These are phyloP conservation scores for Bombus pyrosoma DNA, from an alignment of 1,140 invertebrate genomes.

Conservation along the genomic window DNA sequence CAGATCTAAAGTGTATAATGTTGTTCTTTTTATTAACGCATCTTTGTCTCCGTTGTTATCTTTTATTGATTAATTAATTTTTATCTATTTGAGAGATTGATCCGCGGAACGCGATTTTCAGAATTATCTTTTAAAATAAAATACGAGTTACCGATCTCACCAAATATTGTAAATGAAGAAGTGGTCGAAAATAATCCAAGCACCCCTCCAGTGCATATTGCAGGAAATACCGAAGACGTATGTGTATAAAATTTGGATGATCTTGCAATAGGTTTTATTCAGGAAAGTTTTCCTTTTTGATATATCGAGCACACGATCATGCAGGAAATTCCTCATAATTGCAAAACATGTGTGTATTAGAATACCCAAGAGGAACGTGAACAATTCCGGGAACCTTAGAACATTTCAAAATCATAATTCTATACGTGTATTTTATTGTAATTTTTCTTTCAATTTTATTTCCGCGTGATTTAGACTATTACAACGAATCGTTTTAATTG, in stretches of 20 bases:
- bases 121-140: not conserved
- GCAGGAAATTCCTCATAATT: slow-evolving; percentile 74
- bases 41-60: not conserved
- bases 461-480: not conserved
- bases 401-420: not conserved
- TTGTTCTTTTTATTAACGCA: not conserved
- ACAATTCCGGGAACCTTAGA: slow-evolving; percentile 79
- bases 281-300: not conserved
- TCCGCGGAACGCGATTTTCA: not conserved
- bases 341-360: slow-evolving; percentile 81
- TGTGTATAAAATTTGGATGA: slow-evolving; percentile 81
- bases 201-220: slow-evolving; percentile 86
- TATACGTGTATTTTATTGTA: not conserved
- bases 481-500: not conserved
- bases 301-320: not conserved
- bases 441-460: not conserved
- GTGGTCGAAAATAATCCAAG: slow-evolving; percentile 83
- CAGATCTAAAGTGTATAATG: not conserved
- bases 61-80: not conserved
- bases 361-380: slow-evolving; percentile 81
- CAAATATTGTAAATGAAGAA: slow-evolving; percentile 8
- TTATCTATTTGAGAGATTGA: not conserved
- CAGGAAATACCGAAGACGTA: slow-evolving; percentile 84
- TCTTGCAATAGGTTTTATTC: not conserved
- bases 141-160: not conserved